Evolutionary conservation across 2,888 invertebrate genomes (phyloP).

Genomic region (Tryphoninae sp.): DNA sequence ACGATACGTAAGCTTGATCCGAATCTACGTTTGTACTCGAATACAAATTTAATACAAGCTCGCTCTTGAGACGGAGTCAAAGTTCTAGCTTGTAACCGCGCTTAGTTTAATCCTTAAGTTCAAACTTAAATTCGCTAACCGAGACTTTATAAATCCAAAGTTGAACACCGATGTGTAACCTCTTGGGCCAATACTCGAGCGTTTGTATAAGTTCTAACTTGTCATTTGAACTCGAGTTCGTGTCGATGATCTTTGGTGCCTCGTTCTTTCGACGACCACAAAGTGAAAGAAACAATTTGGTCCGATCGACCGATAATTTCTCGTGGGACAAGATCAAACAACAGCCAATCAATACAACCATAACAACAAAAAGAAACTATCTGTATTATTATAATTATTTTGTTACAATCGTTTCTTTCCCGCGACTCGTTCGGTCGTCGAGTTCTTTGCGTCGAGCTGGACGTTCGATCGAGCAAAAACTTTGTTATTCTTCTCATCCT

Average conservation of each 20-base stretch:
- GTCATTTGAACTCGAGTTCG: not conserved
- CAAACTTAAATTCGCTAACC: not conserved
- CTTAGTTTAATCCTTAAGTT: not conserved
- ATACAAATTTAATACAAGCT: too few relatives aligned
- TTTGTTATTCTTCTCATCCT: not conserved
- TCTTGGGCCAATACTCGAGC: too few relatives aligned
- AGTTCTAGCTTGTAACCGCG: too few relatives aligned
- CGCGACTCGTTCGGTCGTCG: not conserved
- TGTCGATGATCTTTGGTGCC: not conserved
- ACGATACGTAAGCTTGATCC: too few relatives aligned
- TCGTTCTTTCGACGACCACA: too few relatives aligned
- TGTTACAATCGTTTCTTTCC: not conserved
- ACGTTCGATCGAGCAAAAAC: not conserved
- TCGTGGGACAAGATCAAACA: not conserved
- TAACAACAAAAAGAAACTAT: slow-evolving; percentile 18
- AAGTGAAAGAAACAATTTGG: too few relatives aligned
- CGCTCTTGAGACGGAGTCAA: too few relatives aligned
- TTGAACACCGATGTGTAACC: too few relatives aligned
- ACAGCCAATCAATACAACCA: not conserved
- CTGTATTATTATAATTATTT: slow-evolving; percentile 41
- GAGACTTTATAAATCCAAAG: too few relatives aligned
- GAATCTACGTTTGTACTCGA: too few relatives aligned
- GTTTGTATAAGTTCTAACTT: too few relatives aligned
- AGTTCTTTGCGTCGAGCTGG: not conserved
- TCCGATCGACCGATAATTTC: not conserved